phyloP scores from a whole-genome alignment of 2,797 vertebrate species.

The Myripristis jacobus region DNA sequence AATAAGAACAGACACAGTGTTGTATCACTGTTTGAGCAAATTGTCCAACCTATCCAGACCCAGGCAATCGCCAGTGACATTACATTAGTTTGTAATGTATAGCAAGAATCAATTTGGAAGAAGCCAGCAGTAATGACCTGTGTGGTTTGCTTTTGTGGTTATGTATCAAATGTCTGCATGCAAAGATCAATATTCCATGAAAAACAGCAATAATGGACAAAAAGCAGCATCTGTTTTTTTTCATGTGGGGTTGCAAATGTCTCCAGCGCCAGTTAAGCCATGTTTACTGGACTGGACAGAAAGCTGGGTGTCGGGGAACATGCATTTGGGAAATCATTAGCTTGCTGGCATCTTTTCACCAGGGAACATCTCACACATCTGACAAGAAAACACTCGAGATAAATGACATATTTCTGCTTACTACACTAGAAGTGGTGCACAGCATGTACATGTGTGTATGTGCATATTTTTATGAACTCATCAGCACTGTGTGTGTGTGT shows the following conservation, averaged over 20 bases:
- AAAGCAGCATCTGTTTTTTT: background rate
- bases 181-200: too few relatives aligned
- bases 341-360: background rate
- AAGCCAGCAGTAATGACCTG: slow-evolving; percentile 12
- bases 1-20: too few relatives aligned
- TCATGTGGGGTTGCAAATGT: background rate
- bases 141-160: too few relatives aligned
- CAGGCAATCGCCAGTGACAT: background rate
- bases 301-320: background rate
- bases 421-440: background rate
- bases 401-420: slow-evolving; percentile 4
- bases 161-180: too few relatives aligned
- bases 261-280: background rate
- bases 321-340: background rate
- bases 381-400: background rate
- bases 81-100: too few relatives aligned
- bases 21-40: too few relatives aligned
- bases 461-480: too few relatives aligned
- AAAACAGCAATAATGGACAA: background rate
- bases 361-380: background rate
- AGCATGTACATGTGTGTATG: background rate
- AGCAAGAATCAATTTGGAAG: background rate
- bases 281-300: too few relatives aligned
- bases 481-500: background rate
- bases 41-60: too few relatives aligned